Conservation (phyloP, 2,113 vertebrate species). For the Actenoides lindsayi region DNA sequence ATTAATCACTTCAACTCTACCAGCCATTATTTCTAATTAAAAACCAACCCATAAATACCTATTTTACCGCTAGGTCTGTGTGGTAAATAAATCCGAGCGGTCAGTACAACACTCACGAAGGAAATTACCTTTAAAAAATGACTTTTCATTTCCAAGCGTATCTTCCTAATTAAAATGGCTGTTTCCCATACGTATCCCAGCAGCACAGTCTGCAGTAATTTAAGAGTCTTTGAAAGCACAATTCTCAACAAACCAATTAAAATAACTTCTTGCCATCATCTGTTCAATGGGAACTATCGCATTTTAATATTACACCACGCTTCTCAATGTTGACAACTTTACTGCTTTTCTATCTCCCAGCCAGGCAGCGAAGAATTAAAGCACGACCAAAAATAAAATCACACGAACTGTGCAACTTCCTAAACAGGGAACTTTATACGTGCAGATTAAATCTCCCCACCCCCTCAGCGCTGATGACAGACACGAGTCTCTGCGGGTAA, state of each 20-base stretch:
- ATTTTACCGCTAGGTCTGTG: constrained; percentile 75
- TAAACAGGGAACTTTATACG: not conserved
- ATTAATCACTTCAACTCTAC: constrained; percentile 82
- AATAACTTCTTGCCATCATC: constrained; percentile 41
- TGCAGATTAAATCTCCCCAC: not conserved
- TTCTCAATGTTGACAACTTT: constrained; percentile 16
- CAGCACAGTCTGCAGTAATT: constrained; percentile 47
- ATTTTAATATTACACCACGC: constrained; percentile 22
- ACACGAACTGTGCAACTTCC: not conserved
- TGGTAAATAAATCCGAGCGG: constrained; percentile 86
- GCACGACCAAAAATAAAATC: not conserved
- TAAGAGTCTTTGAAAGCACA: constrained; percentile 55
- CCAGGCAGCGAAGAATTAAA: not conserved
- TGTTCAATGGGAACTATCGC: constrained; percentile 23
- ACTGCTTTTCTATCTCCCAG: not conserved
- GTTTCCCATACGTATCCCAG: constrained; percentile 57
- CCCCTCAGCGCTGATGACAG: not conserved
- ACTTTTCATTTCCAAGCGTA: constrained; percentile 70
- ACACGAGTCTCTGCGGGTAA: not conserved
- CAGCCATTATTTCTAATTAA: constrained; percentile 93
- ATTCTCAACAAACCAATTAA: constrained; percentile 39
- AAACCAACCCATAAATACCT: constrained; percentile 86
- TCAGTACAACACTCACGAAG: constrained; percentile 71
- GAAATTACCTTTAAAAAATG: constrained; percentile 74
- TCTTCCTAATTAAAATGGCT: constrained; percentile 77